Evolutionary conservation across 1,140 invertebrate species (phyloP).

Genomic region (Dendrolimus kikuchii): DNA sequence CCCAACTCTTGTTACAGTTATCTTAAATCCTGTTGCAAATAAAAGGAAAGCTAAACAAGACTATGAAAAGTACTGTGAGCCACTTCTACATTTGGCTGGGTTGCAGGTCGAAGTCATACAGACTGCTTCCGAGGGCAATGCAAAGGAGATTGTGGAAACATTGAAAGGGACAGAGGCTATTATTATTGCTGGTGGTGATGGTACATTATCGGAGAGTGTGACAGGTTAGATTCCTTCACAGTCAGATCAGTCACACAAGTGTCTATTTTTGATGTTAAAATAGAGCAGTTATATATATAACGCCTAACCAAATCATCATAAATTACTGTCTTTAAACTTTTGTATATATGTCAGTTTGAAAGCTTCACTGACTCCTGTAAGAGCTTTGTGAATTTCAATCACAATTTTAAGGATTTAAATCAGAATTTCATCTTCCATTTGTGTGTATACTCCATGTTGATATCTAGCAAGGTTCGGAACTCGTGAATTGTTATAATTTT

Average conservation of each 20-base stretch:
- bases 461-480: no score
- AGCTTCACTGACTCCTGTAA: no score
- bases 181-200: constrained; percentile 94
- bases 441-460: no score
- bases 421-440: no score
- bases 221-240: constrained; percentile 69
- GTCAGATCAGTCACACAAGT: not conserved
- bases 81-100: constrained; percentile 92
- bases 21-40: constrained; percentile 92
- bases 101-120: constrained; percentile 82
- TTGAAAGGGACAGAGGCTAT: constrained; percentile 86
- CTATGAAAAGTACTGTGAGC: constrained; percentile 95
- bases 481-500: no score
- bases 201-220: constrained; percentile 90
- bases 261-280: no score
- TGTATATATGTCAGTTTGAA: no score
- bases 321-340: no score
- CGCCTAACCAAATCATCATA: no score
- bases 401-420: no score
- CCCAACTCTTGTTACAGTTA: constrained; percentile 86
- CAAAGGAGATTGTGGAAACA: constrained; percentile 79
- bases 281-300: no score
- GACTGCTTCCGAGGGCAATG: constrained; percentile 90
- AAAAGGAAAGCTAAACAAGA: constrained; percentile 80
- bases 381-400: no score